Evolutionary conservation across 2,113 vertebrate species (phyloP), one percentile per base, ranked within the genome.

Genomic region (Solea solea): DNA sequence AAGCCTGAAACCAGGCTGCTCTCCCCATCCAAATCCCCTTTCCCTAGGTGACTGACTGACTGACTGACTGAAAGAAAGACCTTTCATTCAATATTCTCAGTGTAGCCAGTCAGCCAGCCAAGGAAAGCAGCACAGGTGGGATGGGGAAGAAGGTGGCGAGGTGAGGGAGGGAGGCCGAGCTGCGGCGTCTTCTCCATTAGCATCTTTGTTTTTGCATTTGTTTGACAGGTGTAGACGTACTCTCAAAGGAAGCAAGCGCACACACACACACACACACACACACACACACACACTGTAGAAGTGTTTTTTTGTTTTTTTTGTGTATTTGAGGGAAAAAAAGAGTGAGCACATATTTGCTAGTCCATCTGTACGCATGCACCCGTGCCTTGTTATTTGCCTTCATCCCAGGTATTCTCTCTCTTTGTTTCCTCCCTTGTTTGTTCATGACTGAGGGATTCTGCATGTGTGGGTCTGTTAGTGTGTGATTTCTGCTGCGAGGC

Each of bases 51-150:
- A 81, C 81, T 81, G 81, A 59, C 80, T 78, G 80, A 45, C 80
- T 71, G 72, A 62, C 69, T 78, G 71, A 59, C 9, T 12, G 45
- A 48, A 11, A 13, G 45, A 14, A 11, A 13, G 45, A 59, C 80
- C 82, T 93, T 93, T 93, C 91, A 93, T 94, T 92, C 82, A 56
- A 86, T 90, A 93, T 94, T 94, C 91, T 91, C 88, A 92, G 84
- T 93, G 92, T 92, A 93, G 90, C 85, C 65, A 69, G 55, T 69
- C 68, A 82, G 77, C 70, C 72, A 88, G 78, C 70, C 77, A 65
- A 52, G 76, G 79, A 59, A 76, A 78, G 64, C 64, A 57, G 80
- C 74, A 50, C 85, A 88, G 82, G 88, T 87, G 84, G 81, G 59
- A 68, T 63, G 72, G 50, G 34, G 70, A 45, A 69, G 64, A 34